Base-by-base conservation (phyloP, 2,888 invertebrate genomes). In the Lucinisca nassula region DNA sequence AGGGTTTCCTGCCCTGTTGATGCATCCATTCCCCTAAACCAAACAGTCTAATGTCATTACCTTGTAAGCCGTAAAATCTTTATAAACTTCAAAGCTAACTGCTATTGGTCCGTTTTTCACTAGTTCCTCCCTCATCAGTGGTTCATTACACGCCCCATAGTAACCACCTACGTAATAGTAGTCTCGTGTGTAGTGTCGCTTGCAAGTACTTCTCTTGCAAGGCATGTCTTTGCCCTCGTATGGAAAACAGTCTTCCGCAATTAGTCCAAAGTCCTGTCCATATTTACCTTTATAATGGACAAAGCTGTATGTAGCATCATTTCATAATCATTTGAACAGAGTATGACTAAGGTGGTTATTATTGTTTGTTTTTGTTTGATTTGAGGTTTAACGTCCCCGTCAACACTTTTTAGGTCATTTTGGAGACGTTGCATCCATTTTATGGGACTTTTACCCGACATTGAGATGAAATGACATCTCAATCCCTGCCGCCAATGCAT, bases 101-200 rank as follows among this genome's bases (percentile, higher is more conserved):
- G 96, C 94, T 37, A 97, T 84, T 10, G 97, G 97, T 3, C 97
- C 97, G 79, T 95, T 94, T 40, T 95, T 85, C 6, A 96, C 94
- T 67, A 97, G 90, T n/a, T 96, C 96, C 72, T 95, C 45, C 85
- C 92, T 95, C 96, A 97, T 96, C 45, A 94, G 84, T 30, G 95
- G 95, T 87, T 97, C 97, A 88, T 96, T 96, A 86, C 96, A 90
- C n/a, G 94, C 96, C n/a, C 96, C 96, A 88, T 96, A 96, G 89
- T 92, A 96, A 24, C 97, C 97, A 45, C 97, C 97, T 45, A 97
- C 94, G 91, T 97, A 97, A 76, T 94, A 89, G 90, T 97, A 97
- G 51, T 95, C 87, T 10, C 95, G 95, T 27, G 96, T 95, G 91
- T 96, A 97, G 84, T 95, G 94, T 10, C 96, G 91, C 14, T 92